These are phyloP conservation scores for Rapana venosa DNA, from an alignment of 2,888 invertebrate genomes.

Conservation along the genomic window DNA sequence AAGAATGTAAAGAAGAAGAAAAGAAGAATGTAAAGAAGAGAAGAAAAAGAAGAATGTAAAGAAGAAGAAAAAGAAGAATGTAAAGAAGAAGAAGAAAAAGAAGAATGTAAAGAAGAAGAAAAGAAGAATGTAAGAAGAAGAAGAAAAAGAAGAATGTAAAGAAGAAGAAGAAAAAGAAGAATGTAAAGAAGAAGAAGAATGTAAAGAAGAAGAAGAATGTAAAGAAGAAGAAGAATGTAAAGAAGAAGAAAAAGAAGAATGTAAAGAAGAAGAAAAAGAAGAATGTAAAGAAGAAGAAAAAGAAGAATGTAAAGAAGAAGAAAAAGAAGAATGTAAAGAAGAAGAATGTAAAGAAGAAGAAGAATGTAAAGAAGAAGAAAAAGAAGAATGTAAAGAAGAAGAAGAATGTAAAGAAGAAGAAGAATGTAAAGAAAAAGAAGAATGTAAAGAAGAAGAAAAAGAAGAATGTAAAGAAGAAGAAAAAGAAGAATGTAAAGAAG, in stretches of 20 bases:
- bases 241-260: slow-evolving; percentile 5
- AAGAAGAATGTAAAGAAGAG: neutral
- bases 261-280: neutral
- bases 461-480: neutral
- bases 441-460: slow-evolving; percentile 13
- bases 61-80: neutral
- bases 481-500: neutral
- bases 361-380: neutral
- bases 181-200: too few relatives aligned
- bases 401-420: neutral
- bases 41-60: neutral
- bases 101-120: neutral
- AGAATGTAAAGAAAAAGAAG: neutral
- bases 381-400: neutral
- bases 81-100: slow-evolving; percentile 9
- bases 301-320: neutral
- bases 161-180: neutral
- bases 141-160: neutral
- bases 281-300: neutral
- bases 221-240: neutral
- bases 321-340: neutral
- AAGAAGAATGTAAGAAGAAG: neutral
- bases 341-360: neutral
- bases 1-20: neutral
- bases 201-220: neutral